Evolutionary conservation across 2,113 vertebrate species (phyloP).

Genomic region (Laticauda laticaudata): DNA sequence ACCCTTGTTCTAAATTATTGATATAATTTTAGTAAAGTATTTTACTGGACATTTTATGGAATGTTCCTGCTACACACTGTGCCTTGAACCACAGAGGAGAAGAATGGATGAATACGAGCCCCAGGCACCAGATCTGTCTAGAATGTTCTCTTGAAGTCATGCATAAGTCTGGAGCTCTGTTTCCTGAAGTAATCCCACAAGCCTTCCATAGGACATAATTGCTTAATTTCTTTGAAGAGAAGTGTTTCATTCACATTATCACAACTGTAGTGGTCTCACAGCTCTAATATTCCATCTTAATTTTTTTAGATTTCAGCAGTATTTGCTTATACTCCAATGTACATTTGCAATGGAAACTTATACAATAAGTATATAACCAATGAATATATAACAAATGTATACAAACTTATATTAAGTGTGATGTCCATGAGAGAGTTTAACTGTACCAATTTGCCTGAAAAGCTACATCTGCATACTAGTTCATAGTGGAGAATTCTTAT

Average conservation of each 20-base stretch:
- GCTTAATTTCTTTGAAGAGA: not conserved
- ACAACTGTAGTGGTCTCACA: not conserved
- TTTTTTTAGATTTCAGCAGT: not conserved
- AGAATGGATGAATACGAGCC: not conserved
- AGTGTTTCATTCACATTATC: not conserved
- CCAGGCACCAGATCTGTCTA: not conserved
- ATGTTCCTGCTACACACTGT: not conserved
- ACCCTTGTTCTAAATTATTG: not conserved
- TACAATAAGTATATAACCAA: too few species aligned
- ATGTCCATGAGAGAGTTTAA: not conserved
- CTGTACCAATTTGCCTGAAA: not conserved
- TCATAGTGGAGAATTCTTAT: not conserved
- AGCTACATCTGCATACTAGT: not conserved
- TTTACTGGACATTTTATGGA: not conserved
- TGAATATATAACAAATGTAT: too few species aligned
- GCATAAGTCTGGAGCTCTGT: too few species aligned
- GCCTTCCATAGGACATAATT: not conserved
- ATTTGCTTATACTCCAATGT: not conserved
- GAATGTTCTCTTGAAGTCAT: not conserved
- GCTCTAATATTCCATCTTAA: not conserved
- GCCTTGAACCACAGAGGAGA: not conserved
- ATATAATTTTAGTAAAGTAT: not conserved
- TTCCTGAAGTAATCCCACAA: not conserved
- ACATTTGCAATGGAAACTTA: not conserved
- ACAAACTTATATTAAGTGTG: not conserved